These are phyloP conservation scores for Hylaeus volcanicus DNA, from an alignment of 1,140 invertebrate genomes.

Conservation along the genomic window DNA sequence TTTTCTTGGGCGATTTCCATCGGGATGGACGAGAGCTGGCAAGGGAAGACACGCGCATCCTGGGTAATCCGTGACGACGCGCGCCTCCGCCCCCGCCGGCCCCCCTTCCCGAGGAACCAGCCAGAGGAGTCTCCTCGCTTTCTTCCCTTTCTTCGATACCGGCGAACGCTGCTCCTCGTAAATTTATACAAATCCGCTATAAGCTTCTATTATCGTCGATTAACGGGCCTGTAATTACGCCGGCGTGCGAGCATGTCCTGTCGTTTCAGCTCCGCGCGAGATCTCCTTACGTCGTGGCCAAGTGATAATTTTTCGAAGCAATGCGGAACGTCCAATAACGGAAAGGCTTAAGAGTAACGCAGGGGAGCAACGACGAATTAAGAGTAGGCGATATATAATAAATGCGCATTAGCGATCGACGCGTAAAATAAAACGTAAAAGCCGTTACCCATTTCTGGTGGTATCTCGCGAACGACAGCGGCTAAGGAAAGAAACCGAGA, in stretches of 20 bases:
- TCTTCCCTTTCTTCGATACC: slow-evolving; percentile 15
- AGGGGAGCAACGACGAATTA: background rate
- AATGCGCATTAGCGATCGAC: background rate
- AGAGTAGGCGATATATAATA: background rate
- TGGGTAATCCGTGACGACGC: slow-evolving; percentile 77
- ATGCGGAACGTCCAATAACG: background rate
- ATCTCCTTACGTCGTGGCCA: background rate
- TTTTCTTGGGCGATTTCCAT: slow-evolving; percentile 69
- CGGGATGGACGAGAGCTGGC: slow-evolving; percentile 48
- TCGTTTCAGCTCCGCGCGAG: background rate
- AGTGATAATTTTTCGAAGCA: slow-evolving; percentile 8
- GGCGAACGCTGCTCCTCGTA: background rate
- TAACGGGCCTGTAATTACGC: slow-evolving; percentile 23
- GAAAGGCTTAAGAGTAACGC: background rate
- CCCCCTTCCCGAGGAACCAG: slow-evolving; percentile 29
- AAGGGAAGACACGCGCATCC: slow-evolving; percentile 79
- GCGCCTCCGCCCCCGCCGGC: slow-evolving; percentile 53
- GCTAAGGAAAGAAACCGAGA: background rate
- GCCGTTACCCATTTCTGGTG: background rate
- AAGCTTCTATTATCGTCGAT: slow-evolving; percentile 42
- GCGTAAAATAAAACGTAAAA: background rate
- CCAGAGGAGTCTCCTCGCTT: slow-evolving; percentile 45
- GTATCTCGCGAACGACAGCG: background rate
- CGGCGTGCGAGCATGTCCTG: background rate
- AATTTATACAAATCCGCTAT: slow-evolving; percentile 26